phyloP scores from a whole-genome alignment of 2,888 invertebrate genomes.

The Hydroisotoma schaefferi region DNA sequence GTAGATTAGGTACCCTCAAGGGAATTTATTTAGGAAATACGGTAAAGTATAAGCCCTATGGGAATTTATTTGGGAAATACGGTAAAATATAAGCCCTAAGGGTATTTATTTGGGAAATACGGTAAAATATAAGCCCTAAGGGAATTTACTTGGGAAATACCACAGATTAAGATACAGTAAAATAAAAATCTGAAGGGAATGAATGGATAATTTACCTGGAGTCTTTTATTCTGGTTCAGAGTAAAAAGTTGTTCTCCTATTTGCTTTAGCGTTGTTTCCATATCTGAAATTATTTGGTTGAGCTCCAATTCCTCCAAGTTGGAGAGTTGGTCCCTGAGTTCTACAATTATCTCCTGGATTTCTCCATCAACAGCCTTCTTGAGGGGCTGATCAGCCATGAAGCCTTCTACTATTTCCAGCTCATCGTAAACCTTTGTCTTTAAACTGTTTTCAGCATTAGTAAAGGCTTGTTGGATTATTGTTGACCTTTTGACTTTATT shows the following conservation, averaged over 20 bases:
- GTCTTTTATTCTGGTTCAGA: conserved; percentile 1
- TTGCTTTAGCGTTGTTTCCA: conserved; percentile 6
- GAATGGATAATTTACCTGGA: too few species aligned
- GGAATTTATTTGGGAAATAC: too few species aligned
- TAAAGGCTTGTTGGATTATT: not conserved
- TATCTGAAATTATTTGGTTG: not conserved
- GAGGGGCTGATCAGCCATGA: conserved; percentile 8
- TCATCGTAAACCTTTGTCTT: conserved; percentile 6
- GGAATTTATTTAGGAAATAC: too few species aligned
- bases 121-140: too few species aligned
- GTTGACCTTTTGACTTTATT: conserved; percentile 8
- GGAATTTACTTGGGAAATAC: too few species aligned
- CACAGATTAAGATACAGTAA: too few species aligned
- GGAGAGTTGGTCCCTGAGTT: conserved; percentile 15
- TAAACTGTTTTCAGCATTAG: not conserved
- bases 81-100: too few species aligned
- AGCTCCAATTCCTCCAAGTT: conserved; percentile 1
- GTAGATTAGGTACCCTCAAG: too few species aligned
- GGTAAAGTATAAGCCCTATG: too few species aligned
- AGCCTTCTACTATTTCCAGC: conserved; percentile 6
- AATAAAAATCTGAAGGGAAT: too few species aligned
- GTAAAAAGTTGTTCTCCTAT: not conserved
- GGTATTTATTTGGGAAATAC: too few species aligned
- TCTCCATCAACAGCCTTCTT: not conserved
- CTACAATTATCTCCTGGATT: not conserved